These are phyloP conservation scores for Xestobium rufovillosum DNA, from an alignment of 2,888 invertebrate genomes.

Conservation along the genomic window DNA sequence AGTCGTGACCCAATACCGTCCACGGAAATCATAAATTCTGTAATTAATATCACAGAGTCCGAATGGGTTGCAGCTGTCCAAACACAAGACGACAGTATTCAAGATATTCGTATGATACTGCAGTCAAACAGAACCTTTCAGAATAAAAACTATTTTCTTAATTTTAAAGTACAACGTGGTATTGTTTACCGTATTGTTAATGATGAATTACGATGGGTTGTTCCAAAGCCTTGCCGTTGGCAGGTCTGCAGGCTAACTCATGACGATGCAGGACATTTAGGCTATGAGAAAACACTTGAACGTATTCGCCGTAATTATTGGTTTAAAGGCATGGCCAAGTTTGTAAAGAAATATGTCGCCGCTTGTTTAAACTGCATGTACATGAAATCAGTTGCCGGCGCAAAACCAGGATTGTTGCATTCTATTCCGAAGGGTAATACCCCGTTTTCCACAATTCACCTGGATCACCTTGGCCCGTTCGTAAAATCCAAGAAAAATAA, in stretches of 20 bases:
- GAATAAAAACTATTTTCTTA: not conserved
- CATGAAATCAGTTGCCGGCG: slow-evolving; percentile 26
- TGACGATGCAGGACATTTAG: slow-evolving; percentile 20
- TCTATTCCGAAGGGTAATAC: slow-evolving; percentile 34
- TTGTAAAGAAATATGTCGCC: slow-evolving; percentile 34
- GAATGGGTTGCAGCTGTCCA: not conserved
- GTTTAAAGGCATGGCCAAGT: slow-evolving; percentile 29
- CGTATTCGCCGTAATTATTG: slow-evolving; percentile 16
- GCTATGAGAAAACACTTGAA: slow-evolving; percentile 17
- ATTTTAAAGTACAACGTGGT: not conserved
- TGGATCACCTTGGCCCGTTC: slow-evolving; percentile 39
- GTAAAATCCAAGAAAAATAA: slow-evolving; percentile 30
- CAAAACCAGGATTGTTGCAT: slow-evolving; percentile 31
- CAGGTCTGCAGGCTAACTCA: slow-evolving; percentile 18
- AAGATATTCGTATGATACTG: not conserved
- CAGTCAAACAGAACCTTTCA: no score
- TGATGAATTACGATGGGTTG: slow-evolving; percentile 10
- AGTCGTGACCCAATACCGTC: not conserved
- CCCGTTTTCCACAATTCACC: slow-evolving; percentile 37
- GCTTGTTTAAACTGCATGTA: slow-evolving; percentile 36
- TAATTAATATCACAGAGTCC: not conserved
- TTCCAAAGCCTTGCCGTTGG: slow-evolving; percentile 14
- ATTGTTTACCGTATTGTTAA: not conserved
- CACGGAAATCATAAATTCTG: not conserved
- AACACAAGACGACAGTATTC: not conserved